A percentile compares a stretch with the other conserved stretches of the same genome.
These are phyloP conservation scores for Dipodomys merriami DNA, from an alignment of 2,113 vertebrate genomes.

Conservation along the genomic window DNA sequence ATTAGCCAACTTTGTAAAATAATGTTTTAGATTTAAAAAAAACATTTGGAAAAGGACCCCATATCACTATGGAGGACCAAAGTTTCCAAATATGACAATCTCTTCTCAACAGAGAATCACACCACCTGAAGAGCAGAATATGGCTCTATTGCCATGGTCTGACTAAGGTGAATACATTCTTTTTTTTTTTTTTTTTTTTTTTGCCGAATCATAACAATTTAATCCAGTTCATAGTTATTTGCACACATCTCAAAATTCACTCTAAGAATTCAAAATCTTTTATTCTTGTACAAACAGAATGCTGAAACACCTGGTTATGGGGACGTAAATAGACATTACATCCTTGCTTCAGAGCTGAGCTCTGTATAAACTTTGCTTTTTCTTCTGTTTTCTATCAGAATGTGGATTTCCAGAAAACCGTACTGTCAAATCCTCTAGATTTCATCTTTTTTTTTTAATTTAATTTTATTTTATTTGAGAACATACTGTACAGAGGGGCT, in stretches of 20 bases:
- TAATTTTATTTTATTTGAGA: too few species aligned
- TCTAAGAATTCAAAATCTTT: neutral
- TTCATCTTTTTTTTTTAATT: neutral
- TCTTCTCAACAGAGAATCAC: neutral
- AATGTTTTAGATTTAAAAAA: neutral
- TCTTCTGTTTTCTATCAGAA: neutral
- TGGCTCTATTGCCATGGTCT: neutral
- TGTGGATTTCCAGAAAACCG: neutral
- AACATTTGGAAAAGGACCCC: neutral
- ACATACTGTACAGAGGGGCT: too few species aligned
- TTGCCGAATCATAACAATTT: neutral
- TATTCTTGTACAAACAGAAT: neutral
- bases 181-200: too few species aligned
- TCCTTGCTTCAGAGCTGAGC: neutral
- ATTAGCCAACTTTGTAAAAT: conserved; percentile 36
- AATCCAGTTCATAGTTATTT: neutral
- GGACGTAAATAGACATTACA: neutral
- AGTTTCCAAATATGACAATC: conserved; percentile 27
- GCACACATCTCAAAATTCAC: neutral
- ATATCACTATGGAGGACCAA: neutral
- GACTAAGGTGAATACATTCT: neutral
- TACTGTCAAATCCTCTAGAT: neutral
- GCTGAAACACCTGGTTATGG: neutral
- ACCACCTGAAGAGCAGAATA: neutral
- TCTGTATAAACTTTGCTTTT: neutral